Evolutionary conservation across 2,888 invertebrate genomes (phyloP), one percentile per base, ranked within the genome.

Genomic region (Sarcophaga caerulescens): DNA sequence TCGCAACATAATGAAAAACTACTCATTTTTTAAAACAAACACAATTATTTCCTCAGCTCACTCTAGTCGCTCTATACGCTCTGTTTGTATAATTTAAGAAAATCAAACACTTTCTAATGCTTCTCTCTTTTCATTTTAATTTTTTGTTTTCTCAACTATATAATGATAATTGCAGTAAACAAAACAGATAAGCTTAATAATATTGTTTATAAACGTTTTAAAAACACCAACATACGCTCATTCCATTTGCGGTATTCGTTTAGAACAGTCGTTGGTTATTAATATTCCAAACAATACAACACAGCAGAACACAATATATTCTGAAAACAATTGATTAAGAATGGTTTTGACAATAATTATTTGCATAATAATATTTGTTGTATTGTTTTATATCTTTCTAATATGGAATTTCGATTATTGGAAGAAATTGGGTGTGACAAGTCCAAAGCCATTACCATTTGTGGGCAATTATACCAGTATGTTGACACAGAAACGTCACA

Each of bases 401-500:
- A 89, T 88, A 6, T 92, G 91, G 88, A 91, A 91, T 73, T 93
- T 90, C 77, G 87, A 90, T 65, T 93, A 91, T 83, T 94, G 94
- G 94, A 91, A 89, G 66, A 91, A 90, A 47, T 90, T 89, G 0
- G 92, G 91, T 10, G 91, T 94, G 3, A 89, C 90, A 0, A 91
- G 91, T 3, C 93, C 92, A 2, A 89, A 90, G 57, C 93, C 94
- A 0, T 85, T 84, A 57, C 88, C 91, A 0, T 81, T 92, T 8
- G 90, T 93, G 21, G 94, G 94, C 1, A 94, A 92, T 76, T 88
- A 92, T n/a, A 91, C 91, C 11, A 90, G 89, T 66, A 78, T 89
- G 17, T 84, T 92, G 11, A 89, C 88, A 0, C 84, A 90, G 83
- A 91, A 90, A 74, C 89, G 89, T n/a, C 90, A 92, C 71, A 71